Evolutionary conservation across 30 jellyfish, hydroid and myxozoan genomes (phyloP).

Genomic region (Aurelia aurita complex sp. Pacific): DNA sequence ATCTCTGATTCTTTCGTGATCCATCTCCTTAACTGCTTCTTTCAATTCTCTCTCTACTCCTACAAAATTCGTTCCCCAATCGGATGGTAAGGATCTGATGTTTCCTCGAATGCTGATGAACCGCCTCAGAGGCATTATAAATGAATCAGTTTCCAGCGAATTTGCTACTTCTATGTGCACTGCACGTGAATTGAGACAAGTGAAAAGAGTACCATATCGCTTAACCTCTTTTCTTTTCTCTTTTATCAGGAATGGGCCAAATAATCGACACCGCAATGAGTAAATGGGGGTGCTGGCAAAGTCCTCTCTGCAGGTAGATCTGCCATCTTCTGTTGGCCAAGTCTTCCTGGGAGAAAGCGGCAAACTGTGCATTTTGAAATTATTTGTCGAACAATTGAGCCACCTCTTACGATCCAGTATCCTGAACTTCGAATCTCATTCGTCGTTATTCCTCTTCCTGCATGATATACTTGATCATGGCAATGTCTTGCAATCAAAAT

Average conservation of each 20-base stretch:
- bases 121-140: too few relatives aligned
- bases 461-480: too few relatives aligned
- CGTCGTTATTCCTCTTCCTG: too few relatives aligned
- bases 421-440: too few relatives aligned
- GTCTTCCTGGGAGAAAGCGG: constrained; percentile 22
- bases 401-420: too few relatives aligned
- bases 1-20: too few relatives aligned
- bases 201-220: constrained; percentile 28
- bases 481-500: too few relatives aligned
- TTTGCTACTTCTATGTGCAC: too few relatives aligned
- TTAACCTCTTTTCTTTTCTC: constrained; percentile 25
- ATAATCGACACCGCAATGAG: constrained; percentile 52
- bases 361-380: constrained; percentile 29
- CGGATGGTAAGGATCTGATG: constrained; percentile 21
- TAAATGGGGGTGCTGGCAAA: constrained; percentile 17
- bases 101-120: neutral
- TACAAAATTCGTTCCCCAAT: constrained; percentile 38
- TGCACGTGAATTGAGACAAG: too few relatives aligned
- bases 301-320: constrained; percentile 26
- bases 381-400: neutral
- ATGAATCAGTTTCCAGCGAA: too few relatives aligned
- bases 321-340: constrained; percentile 41
- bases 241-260: constrained; percentile 42
- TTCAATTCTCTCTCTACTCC: constrained; percentile 13
- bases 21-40: too few relatives aligned